phyloP scores from a whole-genome alignment of 2,113 vertebrate species.

The Hippolais icterina region DNA sequence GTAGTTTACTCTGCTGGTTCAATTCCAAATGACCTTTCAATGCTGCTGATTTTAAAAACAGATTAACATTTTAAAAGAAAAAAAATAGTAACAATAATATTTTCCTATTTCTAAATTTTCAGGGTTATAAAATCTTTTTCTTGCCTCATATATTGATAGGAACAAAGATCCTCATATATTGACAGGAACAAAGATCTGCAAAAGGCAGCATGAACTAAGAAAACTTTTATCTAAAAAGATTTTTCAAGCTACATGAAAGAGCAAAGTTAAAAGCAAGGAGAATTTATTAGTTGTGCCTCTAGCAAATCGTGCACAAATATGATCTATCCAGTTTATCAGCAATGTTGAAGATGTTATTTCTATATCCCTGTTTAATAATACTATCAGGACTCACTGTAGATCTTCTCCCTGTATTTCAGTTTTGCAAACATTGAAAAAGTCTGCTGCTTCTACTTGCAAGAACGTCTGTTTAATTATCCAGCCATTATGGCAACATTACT shows the following conservation, averaged over 20 bases:
- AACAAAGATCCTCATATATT: not conserved
- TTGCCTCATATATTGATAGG: not conserved
- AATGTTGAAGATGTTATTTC: not conserved
- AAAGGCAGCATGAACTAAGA: not conserved
- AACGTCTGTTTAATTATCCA: not conserved
- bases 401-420: not conserved
- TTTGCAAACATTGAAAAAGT: not conserved
- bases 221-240: not conserved
- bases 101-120: not conserved
- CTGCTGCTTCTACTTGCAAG: not conserved
- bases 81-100: not conserved
- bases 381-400: not conserved
- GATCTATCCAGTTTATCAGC: not conserved
- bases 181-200: not conserved
- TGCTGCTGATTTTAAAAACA: not conserved
- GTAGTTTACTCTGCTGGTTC: not conserved
- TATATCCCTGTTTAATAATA: not conserved
- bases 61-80: not conserved
- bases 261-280: not conserved
- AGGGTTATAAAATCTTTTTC: not conserved
- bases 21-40: not conserved
- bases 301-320: not conserved
- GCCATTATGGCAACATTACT: not conserved
- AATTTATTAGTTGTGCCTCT: not conserved
- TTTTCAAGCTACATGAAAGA: not conserved